Conservation (phyloP, 2,888 invertebrate genomes). For the Hecatera dysodea region DNA sequence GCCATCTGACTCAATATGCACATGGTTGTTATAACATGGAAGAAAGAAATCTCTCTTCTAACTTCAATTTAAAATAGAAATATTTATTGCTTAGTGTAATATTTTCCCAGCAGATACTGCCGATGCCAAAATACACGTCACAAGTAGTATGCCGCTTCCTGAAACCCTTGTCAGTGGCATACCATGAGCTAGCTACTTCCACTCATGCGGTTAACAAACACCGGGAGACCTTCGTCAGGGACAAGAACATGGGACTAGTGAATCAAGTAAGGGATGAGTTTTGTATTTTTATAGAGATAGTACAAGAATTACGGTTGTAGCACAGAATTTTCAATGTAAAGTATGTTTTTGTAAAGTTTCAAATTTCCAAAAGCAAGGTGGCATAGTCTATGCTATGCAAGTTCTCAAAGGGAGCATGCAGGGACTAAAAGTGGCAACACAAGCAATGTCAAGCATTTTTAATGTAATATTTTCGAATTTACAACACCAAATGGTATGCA, state of each 20-base stretch:
- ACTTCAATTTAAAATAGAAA: not conserved
- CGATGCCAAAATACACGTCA: conserved; percentile 97
- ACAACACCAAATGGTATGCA: no score
- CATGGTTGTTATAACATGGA: not conserved
- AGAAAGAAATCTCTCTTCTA: not conserved
- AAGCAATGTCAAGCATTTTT: no score
- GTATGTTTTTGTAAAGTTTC: no score
- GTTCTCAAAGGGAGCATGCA: no score
- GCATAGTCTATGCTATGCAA: no score
- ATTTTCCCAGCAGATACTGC: conserved; percentile 84
- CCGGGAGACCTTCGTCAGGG: conserved; percentile 95
- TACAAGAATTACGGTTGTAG: no score
- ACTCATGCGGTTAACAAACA: conserved; percentile 95
- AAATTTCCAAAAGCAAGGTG: no score
- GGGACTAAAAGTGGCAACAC: no score
- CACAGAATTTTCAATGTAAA: no score
- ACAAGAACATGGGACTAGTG: conserved; percentile 94
- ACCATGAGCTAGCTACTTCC: conserved; percentile 96
- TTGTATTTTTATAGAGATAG: no score
- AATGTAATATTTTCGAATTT: no score
- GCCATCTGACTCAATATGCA: not conserved
- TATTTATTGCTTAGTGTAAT: not conserved
- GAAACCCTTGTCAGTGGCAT: conserved; percentile 96
- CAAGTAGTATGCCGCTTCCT: conserved; percentile 96
- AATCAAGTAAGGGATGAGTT: conserved; percentile 93